Evolutionary conservation across 2,888 invertebrate genomes (phyloP), one percentile per base, ranked within the genome.

Genomic region (Napeogenes sylphis): DNA sequence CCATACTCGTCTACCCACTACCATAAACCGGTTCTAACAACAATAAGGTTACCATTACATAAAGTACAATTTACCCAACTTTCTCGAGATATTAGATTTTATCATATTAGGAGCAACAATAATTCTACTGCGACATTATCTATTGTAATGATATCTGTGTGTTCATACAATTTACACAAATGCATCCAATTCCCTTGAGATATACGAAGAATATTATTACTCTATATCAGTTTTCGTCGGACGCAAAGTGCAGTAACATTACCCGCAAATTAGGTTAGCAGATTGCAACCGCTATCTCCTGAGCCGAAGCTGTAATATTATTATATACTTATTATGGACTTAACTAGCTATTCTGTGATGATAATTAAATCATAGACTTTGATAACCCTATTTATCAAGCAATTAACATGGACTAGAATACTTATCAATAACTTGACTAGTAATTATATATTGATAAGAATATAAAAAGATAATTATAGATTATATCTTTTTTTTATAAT

Each of bases 191-290:
- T 74, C 72, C 77, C 75, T 59, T 73, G 70, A 81, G 77, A 74
- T 79, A 83, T 72, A 81, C 78, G 66, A 68, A 68, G 75, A 79
- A 73, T 72, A 78, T 76, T 21, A 21, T 21, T 21, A 21, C 21
- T 21, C 74, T 76, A 78, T 83, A 83, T 82, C 80, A 75, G 74
- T 78, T 73, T 69, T 75, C 76, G 75, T 73, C 81, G 83, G 82
- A 83, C 78, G 77, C 67, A 67, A 72, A 78, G 73, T 77, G 78
- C 79, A 79, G 78, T 72, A 78, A 81, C 78, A 81, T 79, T 79
- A 79, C 74, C 75, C 72, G 73, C 77, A 82, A 86, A 87, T 85
- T 84, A 77, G 84, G 84, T 86, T 84, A 83, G 75, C 78, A 77
- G 75, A 82, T 82, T 81, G 81, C 76, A 78, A 74, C 73, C 79